Base-by-base conservation (phyloP, 2,113 vertebrate genomes). In the Ovis canadensis region DNA sequence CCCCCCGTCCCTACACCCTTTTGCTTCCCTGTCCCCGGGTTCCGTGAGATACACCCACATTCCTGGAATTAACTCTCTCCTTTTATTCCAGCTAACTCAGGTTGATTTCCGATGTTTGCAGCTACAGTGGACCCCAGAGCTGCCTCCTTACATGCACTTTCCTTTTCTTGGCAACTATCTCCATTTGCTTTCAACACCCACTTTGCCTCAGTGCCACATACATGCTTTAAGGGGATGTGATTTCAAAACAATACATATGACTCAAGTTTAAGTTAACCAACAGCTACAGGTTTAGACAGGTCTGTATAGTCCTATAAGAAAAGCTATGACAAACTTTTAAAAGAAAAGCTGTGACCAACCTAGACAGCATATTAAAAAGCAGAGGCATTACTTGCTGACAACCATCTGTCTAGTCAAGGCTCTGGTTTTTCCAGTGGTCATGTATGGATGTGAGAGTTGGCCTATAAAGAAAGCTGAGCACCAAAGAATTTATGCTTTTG, bases 171-270 rank as follows among this genome's bases (percentile, higher is more conserved):
- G 33, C 77, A 86, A 43, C 55, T n/a, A 27, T 7, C 21, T 40
- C 0, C 0, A 62, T 43, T 88, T 81, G 90, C 48, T n/a, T 50
- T 60, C 52, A 9, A 43, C 12, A 17, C 25, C 55, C 54, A 21
- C 13, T 62, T 60, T 50, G 95, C 50, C 25, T 82, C 50, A 16
- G 48, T 31, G 45, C 12, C 43, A 59, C 23, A 54, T 31, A 31
- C 50, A 40, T 3, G 31, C 54, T 91, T 57, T 16, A 62, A n/a
- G 67, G 19, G 45, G 84, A 85, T 12, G 54, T n/a, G 36, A 95
- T 33, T 92, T 93, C 81, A 77, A 64, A 96, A 85, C 45, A 90
- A 40, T 78, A 54, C 90, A 25, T 40, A 29, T 21, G n/a, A 82
- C 29, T 45, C 14, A n/a, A 62, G 40, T 21, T 87, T 33, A 59